Conservation (phyloP, 2,888 invertebrate genomes). For the Fabriciana adippe region DNA sequence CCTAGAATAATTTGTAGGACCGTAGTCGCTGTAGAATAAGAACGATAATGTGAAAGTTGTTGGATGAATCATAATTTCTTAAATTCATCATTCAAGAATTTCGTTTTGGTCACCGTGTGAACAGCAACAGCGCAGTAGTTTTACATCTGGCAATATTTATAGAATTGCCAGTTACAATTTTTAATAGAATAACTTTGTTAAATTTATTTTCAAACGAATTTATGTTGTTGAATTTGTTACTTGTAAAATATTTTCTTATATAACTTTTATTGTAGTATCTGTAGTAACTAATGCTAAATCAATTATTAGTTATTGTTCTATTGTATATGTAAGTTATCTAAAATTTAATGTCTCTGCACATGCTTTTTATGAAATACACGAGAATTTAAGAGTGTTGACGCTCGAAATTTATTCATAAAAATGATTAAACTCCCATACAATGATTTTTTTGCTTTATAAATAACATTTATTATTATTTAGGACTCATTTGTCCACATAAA, state of each 20-base stretch:
- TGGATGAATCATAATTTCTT: slow-evolving; percentile 24
- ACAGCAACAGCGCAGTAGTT: slow-evolving; percentile 23
- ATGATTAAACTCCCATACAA: not conserved
- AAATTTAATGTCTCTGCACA: slow-evolving; percentile 40
- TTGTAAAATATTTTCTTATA: slow-evolving; percentile 37
- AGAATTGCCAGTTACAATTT: slow-evolving; percentile 26
- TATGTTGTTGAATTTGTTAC: slow-evolving; percentile 44
- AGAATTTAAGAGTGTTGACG: slow-evolving; percentile 7
- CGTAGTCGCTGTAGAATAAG: slow-evolving; percentile 45
- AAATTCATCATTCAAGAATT: slow-evolving; percentile 5
- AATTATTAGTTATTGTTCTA: slow-evolving; percentile 42
- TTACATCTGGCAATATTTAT: too few relatives aligned
- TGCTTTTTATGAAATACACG: slow-evolving; percentile 37
- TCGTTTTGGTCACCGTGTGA: slow-evolving; percentile 9
- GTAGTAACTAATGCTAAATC: slow-evolving; percentile 35
- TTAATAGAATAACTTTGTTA: slow-evolving; percentile 17
- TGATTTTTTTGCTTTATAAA: not conserved
- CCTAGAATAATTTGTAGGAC: slow-evolving; percentile 46
- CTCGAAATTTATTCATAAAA: slow-evolving; percentile 1
- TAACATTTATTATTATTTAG: slow-evolving; percentile 3
- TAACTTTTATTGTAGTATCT: slow-evolving; percentile 26
- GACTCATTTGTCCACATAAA: slow-evolving; percentile 39
- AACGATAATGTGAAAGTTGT: slow-evolving; percentile 36
- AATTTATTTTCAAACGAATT: slow-evolving; percentile 29
- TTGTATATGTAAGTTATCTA: slow-evolving; percentile 31